Base-by-base conservation (phyloP, 2,113 vertebrate species). In the Charadrius vociferus region DNA sequence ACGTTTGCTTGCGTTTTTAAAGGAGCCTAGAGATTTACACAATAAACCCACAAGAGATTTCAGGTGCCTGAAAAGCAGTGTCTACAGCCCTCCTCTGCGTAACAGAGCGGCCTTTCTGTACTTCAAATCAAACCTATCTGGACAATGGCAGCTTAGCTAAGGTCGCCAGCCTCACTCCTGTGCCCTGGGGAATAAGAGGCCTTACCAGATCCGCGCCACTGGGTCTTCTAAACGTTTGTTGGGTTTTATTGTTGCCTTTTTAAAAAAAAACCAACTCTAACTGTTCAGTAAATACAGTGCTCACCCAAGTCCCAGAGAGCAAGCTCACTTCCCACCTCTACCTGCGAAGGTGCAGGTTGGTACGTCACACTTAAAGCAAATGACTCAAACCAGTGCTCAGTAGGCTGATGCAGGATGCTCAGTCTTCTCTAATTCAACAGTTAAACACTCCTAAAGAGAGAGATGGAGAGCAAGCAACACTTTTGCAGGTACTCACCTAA, bases 81-180 rank as follows among this genome's bases (percentile, higher is more conserved):
- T 5, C 71, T 66, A 45, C 41, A 88, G n/a, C 19, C 17, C 27
- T 86, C 36, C 61, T 2, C 14, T 1, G 2, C 27, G 70, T 49
- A 52, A 75, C 2, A 73, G 36, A 59, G 30, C 29, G 30, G 12
- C 43, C 62, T 53, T 93, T 66, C 63, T 59, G 36, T 56, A 26
- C n/a, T 83, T 83, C 10, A 66, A 29, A 63, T 26, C 4, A 30
- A 47, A 68, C 36, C 45, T 47, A 10, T 4, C 55, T 58, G 0
- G 1, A 39, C 41, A n/a, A 30, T 1, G 4, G 29, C 39, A 61
- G 21, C 9, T 61, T 52, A 79, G 18, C 16, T 37, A 47, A 10
- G 2, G 18, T 5, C 30, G 6, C 20, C 55, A 62, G 59, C 39
- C 26, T 86, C 15, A 63, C 37, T 0, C 0, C 49, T 18, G 23